Percentiles rank a stretch among this genome's conserved stretches.
Evolutionary conservation across 1,140 invertebrate species (phyloP).

Genomic region (Hyphantria cunea): DNA sequence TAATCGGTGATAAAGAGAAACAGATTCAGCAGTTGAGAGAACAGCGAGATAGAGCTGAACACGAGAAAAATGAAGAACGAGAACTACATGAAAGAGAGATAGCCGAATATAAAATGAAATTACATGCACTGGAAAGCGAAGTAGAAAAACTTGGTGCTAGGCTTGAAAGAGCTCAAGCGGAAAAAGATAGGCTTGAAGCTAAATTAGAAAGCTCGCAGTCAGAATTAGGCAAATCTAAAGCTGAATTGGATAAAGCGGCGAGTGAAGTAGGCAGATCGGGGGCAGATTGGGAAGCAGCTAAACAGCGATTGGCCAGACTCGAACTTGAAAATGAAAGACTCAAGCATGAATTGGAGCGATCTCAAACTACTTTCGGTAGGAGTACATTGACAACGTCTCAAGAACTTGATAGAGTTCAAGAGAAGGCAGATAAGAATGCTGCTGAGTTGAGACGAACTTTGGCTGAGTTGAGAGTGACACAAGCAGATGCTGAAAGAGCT

Average conservation of each 20-base stretch:
- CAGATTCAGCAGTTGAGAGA: conserved; percentile 94
- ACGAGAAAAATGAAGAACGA: conserved; percentile 97
- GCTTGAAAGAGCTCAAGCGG: conserved; percentile 92
- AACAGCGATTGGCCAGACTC: conserved; percentile 91
- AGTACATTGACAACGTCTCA: conserved; percentile 88
- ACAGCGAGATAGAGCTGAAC: conserved; percentile 96
- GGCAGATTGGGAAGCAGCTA: conserved; percentile 94
- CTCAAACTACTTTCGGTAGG: conserved; percentile 90
- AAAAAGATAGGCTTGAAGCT: conserved; percentile 94
- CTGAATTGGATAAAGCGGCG: conserved; percentile 94
- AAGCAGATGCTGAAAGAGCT: conserved; percentile 93
- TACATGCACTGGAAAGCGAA: conserved; percentile 94
- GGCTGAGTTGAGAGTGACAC: conserved; percentile 92
- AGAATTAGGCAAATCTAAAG: conserved; percentile 96
- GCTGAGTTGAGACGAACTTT: conserved; percentile 92
- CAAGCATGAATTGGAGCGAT: conserved; percentile 91
- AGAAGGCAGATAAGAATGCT: conserved; percentile 92
- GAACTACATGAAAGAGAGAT: conserved; percentile 96
- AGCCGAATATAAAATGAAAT: conserved; percentile 97
- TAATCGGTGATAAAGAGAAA: conserved; percentile 97
- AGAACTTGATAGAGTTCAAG: conserved; percentile 92
- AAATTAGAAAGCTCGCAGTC: conserved; percentile 96
- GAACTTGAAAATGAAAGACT: conserved; percentile 95
- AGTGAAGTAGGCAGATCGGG: conserved; percentile 93
- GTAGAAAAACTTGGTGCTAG: conserved; percentile 95